Evolutionary conservation across 2,797 vertebrate genomes (phyloP).

Genomic region (Ficedula albicollis): DNA sequence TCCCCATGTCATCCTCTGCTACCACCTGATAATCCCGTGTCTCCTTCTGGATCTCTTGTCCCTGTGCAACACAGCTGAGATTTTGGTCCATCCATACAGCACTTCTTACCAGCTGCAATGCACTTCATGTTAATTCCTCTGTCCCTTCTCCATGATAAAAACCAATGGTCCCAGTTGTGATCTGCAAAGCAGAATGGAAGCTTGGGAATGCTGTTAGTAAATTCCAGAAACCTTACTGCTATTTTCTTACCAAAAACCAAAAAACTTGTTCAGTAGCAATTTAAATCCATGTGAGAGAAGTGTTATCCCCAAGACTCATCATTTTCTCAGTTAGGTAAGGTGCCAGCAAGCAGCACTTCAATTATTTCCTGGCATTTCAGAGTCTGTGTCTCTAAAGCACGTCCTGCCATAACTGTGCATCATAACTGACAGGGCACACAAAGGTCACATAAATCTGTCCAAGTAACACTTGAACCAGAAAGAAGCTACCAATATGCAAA

Average conservation of each 20-base stretch:
- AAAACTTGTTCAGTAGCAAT: neutral
- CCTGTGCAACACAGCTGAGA: neutral
- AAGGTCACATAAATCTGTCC: neutral
- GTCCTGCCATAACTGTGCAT: neutral
- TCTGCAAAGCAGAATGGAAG: neutral
- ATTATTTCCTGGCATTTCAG: neutral
- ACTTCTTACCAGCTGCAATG: neutral
- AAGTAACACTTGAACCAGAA: neutral
- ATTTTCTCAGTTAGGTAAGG: neutral
- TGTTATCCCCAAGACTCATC: neutral
- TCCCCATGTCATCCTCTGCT: neutral
- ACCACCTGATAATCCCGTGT: accelerated
- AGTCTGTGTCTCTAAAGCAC: neutral
- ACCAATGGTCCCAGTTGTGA: neutral
- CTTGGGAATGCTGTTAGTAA: neutral
- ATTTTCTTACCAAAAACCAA: neutral
- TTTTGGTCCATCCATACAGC: neutral
- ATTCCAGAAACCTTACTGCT: neutral
- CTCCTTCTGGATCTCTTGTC: neutral
- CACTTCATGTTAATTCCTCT: neutral
- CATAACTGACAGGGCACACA: neutral
- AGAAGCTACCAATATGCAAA: neutral
- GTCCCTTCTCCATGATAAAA: neutral
- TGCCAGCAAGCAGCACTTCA: neutral
- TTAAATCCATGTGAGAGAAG: neutral